A percentile compares a stretch with the other conserved stretches of the same genome.
Conservation (phyloP, 2,888 invertebrate genomes). For the Brenthis daphne region DNA sequence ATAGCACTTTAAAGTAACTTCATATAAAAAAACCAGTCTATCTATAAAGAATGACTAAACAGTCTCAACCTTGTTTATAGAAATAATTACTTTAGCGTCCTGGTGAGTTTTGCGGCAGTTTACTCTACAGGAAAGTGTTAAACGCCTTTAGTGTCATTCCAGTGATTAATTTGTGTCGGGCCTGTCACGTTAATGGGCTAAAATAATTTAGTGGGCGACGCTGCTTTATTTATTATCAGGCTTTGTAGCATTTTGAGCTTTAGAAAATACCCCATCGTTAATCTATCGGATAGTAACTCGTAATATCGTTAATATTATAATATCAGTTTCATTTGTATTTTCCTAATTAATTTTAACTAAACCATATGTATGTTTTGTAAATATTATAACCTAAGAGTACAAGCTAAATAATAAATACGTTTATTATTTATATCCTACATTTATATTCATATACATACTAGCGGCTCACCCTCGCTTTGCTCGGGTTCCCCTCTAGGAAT, state of each 20-base stretch:
- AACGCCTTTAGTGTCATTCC: conserved; percentile 75
- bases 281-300: conserved; percentile 45
- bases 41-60: conserved; percentile 34
- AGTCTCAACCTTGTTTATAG: conserved; percentile 37
- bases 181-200: conserved; percentile 75
- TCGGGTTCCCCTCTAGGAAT: no score
- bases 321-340: conserved; percentile 17
- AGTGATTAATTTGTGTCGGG: conserved; percentile 78
- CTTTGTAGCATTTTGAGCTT: conserved; percentile 58
- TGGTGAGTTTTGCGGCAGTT: conserved; percentile 41
- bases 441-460: no score
- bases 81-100: conserved; percentile 43
- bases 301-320: conserved; percentile 1
- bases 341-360: conserved; percentile 33
- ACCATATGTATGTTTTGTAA: not conserved
- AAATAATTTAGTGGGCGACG: conserved; percentile 78
- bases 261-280: conserved; percentile 51
- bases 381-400: not conserved
- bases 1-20: conserved; percentile 4
- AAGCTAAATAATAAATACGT: no score
- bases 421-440: no score
- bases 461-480: no score
- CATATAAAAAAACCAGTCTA: conserved; percentile 21
- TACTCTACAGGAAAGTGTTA: conserved; percentile 66
- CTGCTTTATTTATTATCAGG: conserved; percentile 69